Base-by-base conservation (phyloP, 1,140 invertebrate species). In the Heliconius hewitsoni region DNA sequence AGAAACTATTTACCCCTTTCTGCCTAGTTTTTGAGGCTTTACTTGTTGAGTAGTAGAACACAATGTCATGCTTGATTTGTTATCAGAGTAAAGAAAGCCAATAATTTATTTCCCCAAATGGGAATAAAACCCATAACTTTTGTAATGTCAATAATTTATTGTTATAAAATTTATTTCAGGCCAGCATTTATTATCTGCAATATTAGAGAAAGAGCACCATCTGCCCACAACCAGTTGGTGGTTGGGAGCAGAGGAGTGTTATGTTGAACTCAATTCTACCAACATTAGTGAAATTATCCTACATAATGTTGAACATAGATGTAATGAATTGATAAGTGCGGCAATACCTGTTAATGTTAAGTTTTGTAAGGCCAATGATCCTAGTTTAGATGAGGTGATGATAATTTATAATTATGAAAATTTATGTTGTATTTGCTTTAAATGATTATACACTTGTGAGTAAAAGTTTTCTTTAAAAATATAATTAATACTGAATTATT, bases 151-250 rank as follows among this genome's bases (percentile, higher is more conserved):
- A 55, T 55, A n/a, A 18, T 18, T 55, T 55, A n/a, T 55, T 19
- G 2, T 13, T 46, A 46, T 46, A 46, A 4, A 73, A 8, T 37
- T 73, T 76, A n/a, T 90, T 93, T 84, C 89, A 96, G 97, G 97
- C 0, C 98, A 98, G 86, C 98, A 98, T 94, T 95, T 98, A 11
- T 96, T 98, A 13, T 97, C 97, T n/a, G 97, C 97, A 30, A 91
- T 98, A 71, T 95, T 97, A 74, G 96, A 97, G 84, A 95, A 94
- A n/a, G 95, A 96, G 84, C 96, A 96, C 93, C 95, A 95, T 37
- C 96, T 96, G 81, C 87, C 94, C 9, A 98, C 97, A 66, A 96
- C 97, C 2, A 97, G 97, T 9, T 98, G 97, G 97, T 97, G 96
- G 95, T 91, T 98, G 9, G 97, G 97, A 3, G 95, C 96, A 84